Percentiles rank a stretch among this genome's conserved stretches.
phyloP scores from a whole-genome alignment of 2,797 vertebrate genomes.

The Babyrousa celebensis region DNA sequence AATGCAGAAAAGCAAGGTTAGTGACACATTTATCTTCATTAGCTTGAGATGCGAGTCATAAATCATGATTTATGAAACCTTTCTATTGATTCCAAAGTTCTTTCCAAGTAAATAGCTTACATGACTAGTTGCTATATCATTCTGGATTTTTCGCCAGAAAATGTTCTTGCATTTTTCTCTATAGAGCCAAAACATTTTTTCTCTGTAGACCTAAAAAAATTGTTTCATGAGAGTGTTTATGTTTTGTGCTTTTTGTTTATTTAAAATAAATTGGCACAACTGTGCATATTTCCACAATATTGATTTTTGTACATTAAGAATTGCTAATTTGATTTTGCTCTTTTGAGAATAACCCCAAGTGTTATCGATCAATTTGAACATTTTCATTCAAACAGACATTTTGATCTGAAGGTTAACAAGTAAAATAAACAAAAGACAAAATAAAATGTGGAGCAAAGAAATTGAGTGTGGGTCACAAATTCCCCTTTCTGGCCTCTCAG shows the following conservation, averaged over 20 bases:
- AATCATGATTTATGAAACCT: slow-evolving; percentile 61
- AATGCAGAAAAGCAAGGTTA: not conserved
- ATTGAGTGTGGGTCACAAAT: not conserved
- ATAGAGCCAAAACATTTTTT: slow-evolving; percentile 40
- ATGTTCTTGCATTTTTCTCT: not conserved
- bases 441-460: not conserved
- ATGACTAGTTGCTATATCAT: not conserved
- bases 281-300: not conserved
- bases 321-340: not conserved
- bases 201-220: not conserved
- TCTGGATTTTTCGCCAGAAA: slow-evolving; percentile 28
- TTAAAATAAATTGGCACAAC: slow-evolving; percentile 33
- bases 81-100: slow-evolving; percentile 55
- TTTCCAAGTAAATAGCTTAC: not conserved
- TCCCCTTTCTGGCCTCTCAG: not conserved
- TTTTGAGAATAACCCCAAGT: slow-evolving; percentile 53
- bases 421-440: not conserved
- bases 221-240: not conserved
- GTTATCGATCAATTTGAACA: slow-evolving; percentile 7
- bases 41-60: not conserved
- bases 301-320: slow-evolving; percentile 46
- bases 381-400: slow-evolving; percentile 25
- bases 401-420: not conserved
- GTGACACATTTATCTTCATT: slow-evolving; percentile 58
- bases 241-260: not conserved